Evolutionary conservation across 92 coral and sea anemone genomes (phyloP).

Genomic region (Micromussa lordhowensis): DNA sequence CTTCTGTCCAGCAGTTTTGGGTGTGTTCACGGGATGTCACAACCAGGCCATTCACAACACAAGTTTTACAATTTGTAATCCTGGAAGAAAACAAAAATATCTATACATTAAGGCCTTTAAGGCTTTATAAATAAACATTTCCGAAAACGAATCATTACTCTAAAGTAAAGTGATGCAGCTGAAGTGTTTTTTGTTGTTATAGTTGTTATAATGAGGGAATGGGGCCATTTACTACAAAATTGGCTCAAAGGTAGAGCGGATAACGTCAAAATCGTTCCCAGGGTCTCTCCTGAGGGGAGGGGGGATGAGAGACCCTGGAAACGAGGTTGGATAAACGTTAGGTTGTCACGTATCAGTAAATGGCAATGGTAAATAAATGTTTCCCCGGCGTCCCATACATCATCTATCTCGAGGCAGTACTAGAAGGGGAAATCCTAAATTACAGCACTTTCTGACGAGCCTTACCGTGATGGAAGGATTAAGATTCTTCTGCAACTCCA

Average conservation of each 20-base stretch:
- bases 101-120: neutral
- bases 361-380: too few relatives aligned
- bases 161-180: neutral
- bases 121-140: neutral
- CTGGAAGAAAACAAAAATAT: neutral
- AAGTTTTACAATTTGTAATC: constrained; percentile 16
- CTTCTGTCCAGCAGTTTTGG: neutral
- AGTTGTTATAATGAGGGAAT: neutral
- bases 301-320: too few relatives aligned
- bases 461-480: constrained; percentile 69
- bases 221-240: neutral
- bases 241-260: too few relatives aligned
- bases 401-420: too few relatives aligned
- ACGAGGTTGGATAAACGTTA: too few relatives aligned
- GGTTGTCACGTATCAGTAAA: too few relatives aligned
- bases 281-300: too few relatives aligned
- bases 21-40: neutral
- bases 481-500: constrained; percentile 79
- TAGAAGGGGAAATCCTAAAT: neutral
- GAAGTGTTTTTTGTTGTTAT: neutral
- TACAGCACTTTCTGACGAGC: neutral
- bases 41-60: neutral
- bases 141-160: neutral
- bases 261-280: too few relatives aligned
- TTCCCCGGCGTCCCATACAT: too few relatives aligned